These are phyloP conservation scores for Sylvia atricapilla DNA, from an alignment of 2,113 vertebrate species.

Conservation along the genomic window DNA sequence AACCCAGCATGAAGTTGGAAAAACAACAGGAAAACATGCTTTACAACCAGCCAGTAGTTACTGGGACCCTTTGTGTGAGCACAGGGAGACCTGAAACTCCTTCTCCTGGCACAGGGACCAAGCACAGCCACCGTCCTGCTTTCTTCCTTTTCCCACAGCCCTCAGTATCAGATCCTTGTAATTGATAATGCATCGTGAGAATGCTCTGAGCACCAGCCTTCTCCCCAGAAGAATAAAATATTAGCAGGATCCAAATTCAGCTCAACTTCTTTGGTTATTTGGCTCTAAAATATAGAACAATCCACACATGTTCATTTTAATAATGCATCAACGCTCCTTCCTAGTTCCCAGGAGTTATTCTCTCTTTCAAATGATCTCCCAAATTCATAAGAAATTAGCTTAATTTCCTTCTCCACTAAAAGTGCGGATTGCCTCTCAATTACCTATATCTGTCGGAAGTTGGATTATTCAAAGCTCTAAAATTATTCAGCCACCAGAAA, in stretches of 20 bases:
- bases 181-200: not conserved
- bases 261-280: not conserved
- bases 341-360: not conserved
- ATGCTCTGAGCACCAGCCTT: not conserved
- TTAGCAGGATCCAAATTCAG: not conserved
- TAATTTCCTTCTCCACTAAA: not conserved
- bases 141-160: not conserved
- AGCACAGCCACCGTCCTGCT: not conserved
- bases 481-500: not conserved
- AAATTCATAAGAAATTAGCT: not conserved
- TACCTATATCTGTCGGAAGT: not conserved
- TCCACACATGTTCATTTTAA: not conserved
- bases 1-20: not conserved
- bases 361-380: not conserved
- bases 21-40: not conserved
- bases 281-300: not conserved
- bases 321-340: not conserved
- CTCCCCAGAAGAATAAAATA: not conserved
- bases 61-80: not conserved
- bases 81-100: not conserved
- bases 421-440: not conserved
- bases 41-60: rapidly evolving
- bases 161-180: not conserved
- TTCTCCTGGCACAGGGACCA: not conserved
- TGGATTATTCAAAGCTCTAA: not conserved